Conservation (phyloP, 2,888 invertebrate genomes). For the Callyntrura guangdongensis region DNA sequence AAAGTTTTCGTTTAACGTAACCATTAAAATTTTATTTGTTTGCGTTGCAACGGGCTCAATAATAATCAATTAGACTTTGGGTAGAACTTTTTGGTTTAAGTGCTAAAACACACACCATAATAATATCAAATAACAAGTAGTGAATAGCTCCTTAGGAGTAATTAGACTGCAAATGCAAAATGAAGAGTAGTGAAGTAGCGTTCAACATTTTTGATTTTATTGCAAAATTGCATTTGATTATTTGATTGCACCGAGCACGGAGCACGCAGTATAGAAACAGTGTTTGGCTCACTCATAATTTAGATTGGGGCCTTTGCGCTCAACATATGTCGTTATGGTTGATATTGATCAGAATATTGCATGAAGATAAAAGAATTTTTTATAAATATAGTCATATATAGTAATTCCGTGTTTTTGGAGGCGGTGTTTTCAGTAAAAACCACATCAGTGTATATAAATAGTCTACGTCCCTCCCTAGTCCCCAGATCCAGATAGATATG, state of each 20-base stretch:
- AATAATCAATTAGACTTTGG: not conserved
- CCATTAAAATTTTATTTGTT: slow-evolving; percentile 27
- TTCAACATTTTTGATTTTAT: not conserved
- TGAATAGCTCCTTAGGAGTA: not conserved
- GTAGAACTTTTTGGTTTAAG: slow-evolving; percentile 2
- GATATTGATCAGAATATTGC: not conserved
- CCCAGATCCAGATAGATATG: not conserved
- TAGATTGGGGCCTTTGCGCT: not conserved
- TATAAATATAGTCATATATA: no score
- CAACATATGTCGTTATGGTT: slow-evolving; percentile 55
- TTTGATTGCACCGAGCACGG: not conserved
- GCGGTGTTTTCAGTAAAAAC: no score
- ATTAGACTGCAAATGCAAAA: not conserved
- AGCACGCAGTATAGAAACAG: slow-evolving; percentile 22
- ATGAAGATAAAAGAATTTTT: slow-evolving; percentile 4
- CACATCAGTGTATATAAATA: no score
- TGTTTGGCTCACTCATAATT: not conserved
- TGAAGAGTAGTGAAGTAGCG: not conserved
- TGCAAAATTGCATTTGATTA: not conserved
- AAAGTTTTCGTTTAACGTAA: not conserved
- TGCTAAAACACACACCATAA: slow-evolving; percentile 11
- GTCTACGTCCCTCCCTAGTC: not conserved
- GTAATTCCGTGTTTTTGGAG: not conserved
- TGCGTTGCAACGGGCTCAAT: slow-evolving; percentile 28
- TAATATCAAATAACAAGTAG: not conserved